Base-by-base conservation (phyloP, 2,888 invertebrate genomes). In the Blastobasis lacticolella region DNA sequence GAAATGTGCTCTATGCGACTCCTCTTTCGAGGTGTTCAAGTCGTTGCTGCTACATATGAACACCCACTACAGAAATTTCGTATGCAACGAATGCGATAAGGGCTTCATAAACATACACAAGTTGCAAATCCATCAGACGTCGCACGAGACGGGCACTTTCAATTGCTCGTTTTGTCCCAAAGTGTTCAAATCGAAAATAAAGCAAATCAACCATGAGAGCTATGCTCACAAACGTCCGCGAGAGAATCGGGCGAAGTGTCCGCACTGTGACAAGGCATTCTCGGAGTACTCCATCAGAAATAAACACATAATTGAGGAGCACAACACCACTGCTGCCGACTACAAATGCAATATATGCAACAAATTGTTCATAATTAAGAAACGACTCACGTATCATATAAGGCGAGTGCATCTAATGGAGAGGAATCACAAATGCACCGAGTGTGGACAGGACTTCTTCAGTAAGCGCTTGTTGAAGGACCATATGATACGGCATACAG, bases 1-100 rank as follows among this genome's bases (percentile, higher is more conserved):
- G 0, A 78, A 80, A 46, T 87, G 87, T 47, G 83, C 80, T 0
- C 47, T 85, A 0, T 87, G 87, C 44, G 57, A 76, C 46, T 82
- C 83, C 0, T 79, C 72, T 0, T 87, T 73, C 50, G 85, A 84
- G 48, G 84, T 84, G 0, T 86, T 86, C 38, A 85, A 84, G 64
- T 85, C 80, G 78, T 48, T 86, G 0, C n/a, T 81, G 0, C 84
- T 84, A 54, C 87, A 87, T 10, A 86, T 87, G 86, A 86, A 86
- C 38, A 75, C 80, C 0, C 87, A 86, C 59, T 86, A 84, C 49
- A 71, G 85, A 36, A 85, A 86, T 49, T 85, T 73, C 53, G 69
- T 86, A 0, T 87, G 87, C 38, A 82, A 82, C 1, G 71, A 75
- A 0, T 87, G 87, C 49, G 83, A 85, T 52, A 55, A 79, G 57